phyloP scores from a whole-genome alignment of 2,888 invertebrate genomes.

The Tryphoninae sp. region DNA sequence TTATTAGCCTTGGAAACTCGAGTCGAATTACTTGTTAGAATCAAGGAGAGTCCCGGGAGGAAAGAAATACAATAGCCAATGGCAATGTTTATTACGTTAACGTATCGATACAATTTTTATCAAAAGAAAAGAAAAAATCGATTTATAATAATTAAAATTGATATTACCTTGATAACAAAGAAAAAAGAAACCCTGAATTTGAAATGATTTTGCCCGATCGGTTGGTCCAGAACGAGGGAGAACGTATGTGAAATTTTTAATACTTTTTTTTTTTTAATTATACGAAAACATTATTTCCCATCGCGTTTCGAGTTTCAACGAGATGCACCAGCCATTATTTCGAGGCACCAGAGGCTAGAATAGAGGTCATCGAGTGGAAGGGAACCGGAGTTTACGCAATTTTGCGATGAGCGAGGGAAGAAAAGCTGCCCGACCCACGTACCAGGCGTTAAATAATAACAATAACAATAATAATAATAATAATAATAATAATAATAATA shows the following conservation, averaged over 20 bases:
- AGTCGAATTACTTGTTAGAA: constrained; percentile 53
- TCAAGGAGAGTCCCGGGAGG: neutral
- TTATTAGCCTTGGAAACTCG: constrained; percentile 51
- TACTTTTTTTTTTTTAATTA: neutral
- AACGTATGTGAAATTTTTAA: neutral
- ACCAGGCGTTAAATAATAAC: constrained; percentile 30
- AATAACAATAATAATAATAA: constrained; percentile 13
- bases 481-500: constrained; percentile 30
- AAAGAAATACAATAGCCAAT: constrained; percentile 42
- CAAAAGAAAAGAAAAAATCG: neutral
- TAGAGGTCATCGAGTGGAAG: constrained; percentile 33
- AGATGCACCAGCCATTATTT: constrained; percentile 44
- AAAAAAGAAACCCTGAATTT: too few relatives aligned
- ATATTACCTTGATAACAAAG: too few relatives aligned
- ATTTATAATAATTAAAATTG: neutral
- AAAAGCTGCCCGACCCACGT: constrained; percentile 49
- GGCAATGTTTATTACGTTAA: constrained; percentile 4
- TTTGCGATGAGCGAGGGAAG: constrained; percentile 35
- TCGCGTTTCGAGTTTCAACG: constrained; percentile 23
- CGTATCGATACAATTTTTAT: constrained; percentile 4
- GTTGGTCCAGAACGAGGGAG: constrained; percentile 8
- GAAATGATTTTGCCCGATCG: too few relatives aligned
- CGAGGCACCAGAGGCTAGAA: neutral
- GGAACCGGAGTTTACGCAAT: constrained; percentile 53
- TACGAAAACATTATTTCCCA: neutral